Evolutionary conservation across 2,888 invertebrate genomes (phyloP).

Genomic region (Callimorpha dominula): DNA sequence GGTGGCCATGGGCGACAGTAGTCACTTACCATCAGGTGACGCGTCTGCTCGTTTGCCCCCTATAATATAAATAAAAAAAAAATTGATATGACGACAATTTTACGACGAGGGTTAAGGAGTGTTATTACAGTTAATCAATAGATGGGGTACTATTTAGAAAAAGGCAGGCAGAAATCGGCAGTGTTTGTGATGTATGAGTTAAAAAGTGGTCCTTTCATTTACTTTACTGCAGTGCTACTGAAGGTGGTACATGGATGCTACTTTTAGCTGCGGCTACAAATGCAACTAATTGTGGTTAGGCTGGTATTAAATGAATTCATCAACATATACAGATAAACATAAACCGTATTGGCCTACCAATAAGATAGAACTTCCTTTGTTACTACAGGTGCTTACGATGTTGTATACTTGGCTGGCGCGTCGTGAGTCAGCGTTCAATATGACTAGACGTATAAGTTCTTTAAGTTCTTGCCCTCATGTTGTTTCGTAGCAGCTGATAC

Average conservation of each 20-base stretch:
- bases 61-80: too few relatives aligned
- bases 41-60: too few relatives aligned
- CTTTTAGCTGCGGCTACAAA: slow-evolving; percentile 59
- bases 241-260: slow-evolving; percentile 28
- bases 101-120: too few relatives aligned
- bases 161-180: neutral
- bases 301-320: slow-evolving; percentile 32
- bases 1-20: too few relatives aligned
- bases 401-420: slow-evolving; percentile 30
- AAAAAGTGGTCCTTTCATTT: neutral
- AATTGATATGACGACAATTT: neutral
- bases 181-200: neutral
- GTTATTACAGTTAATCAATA: too few relatives aligned
- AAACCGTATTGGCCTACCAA: slow-evolving; percentile 14
- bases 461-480: slow-evolving; percentile 74
- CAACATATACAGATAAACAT: slow-evolving; percentile 21
- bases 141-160: neutral
- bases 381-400: slow-evolving; percentile 34
- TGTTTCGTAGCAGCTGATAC: slow-evolving; percentile 60
- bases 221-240: slow-evolving; percentile 12
- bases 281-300: slow-evolving; percentile 58
- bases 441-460: slow-evolving; percentile 75
- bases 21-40: too few relatives aligned
- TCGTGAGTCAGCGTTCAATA: slow-evolving; percentile 76
- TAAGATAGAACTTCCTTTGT: slow-evolving; percentile 34